A percentile compares a stretch with the other conserved stretches of the same genome.
phyloP scores from a whole-genome alignment of 1,140 invertebrate genomes.

The Hyles euphorbiae region DNA sequence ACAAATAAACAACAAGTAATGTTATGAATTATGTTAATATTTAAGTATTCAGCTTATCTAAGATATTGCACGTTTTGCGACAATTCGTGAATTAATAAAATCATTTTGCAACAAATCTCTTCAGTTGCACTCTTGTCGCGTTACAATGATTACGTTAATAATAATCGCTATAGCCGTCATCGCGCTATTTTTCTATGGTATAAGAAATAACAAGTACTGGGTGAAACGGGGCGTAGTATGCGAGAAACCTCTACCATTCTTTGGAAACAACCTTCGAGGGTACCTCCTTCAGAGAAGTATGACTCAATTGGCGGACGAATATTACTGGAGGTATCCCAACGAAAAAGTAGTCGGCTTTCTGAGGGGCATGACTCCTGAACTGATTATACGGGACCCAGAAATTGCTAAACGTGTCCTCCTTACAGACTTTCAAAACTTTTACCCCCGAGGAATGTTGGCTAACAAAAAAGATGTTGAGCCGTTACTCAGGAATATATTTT shows the following conservation, averaged over 20 bases:
- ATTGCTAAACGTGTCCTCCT: conserved; percentile 74
- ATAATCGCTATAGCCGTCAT: conserved; percentile 16
- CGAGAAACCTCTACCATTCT: conserved; percentile 44
- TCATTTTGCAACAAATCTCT: too few relatives aligned
- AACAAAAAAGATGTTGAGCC: conserved; percentile 44
- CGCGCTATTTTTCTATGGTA: conserved; percentile 37
- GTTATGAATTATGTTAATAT: too few relatives aligned
- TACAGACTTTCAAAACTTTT: conserved; percentile 77
- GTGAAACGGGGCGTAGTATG: conserved; percentile 54
- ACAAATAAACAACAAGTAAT: too few relatives aligned
- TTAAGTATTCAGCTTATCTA: too few relatives aligned
- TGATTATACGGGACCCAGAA: conserved; percentile 76
- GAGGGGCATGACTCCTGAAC: conserved; percentile 45
- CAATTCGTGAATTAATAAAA: too few relatives aligned
- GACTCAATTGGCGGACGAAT: conserved; percentile 29
- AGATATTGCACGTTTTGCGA: too few relatives aligned
- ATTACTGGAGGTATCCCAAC: conserved; percentile 36
- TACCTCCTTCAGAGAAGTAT: conserved; percentile 30
- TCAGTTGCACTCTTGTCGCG: not conserved
- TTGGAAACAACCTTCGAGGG: conserved; percentile 44
- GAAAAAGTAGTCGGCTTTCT: conserved; percentile 42
- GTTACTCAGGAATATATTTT: conserved; percentile 41
- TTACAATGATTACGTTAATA: conserved; percentile 19
- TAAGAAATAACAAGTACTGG: conserved; percentile 62
- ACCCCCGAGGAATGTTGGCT: conserved; percentile 29